phyloP scores from a whole-genome alignment of 2,797 vertebrate species.

The Danio albolineatus region DNA sequence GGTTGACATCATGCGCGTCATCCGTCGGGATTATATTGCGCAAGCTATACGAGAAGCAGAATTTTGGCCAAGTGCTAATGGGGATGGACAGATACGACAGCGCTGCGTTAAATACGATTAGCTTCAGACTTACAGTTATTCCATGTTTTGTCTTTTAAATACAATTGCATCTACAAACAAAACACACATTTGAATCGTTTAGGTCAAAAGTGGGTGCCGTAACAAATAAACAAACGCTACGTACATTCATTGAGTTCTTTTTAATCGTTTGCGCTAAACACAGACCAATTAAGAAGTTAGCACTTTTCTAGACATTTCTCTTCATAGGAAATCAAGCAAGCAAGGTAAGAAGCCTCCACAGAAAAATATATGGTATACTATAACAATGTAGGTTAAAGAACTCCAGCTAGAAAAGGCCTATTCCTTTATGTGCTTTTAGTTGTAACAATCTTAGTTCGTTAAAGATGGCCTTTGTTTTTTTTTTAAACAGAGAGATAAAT shows the following conservation, averaged over 20 bases:
- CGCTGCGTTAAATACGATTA: constrained; percentile 31
- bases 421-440: constrained; percentile 50
- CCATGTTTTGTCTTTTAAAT: constrained; percentile 15
- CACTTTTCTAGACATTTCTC: constrained; percentile 51
- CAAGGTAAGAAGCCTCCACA: constrained; percentile 51
- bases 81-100: constrained; percentile 23
- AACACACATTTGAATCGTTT: constrained; percentile 37
- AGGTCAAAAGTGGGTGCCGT: constrained; percentile 34
- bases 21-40: not conserved
- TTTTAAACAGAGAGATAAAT: constrained; percentile 54
- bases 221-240: constrained; percentile 50
- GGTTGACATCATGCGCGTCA: constrained; percentile 47
- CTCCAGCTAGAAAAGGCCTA: constrained; percentile 53
- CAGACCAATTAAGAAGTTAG: constrained; percentile 51
- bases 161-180: constrained; percentile 11
- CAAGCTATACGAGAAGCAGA: constrained; percentile 12
- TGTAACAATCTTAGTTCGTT: constrained; percentile 55
- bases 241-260: constrained; percentile 64
- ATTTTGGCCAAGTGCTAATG: constrained; percentile 30
- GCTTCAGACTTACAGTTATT: constrained; percentile 26
- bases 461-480: constrained; percentile 38
- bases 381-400: constrained; percentile 46
- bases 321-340: constrained; percentile 49
- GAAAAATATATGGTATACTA: constrained; percentile 59
- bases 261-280: constrained; percentile 53